These are phyloP conservation scores for Ptychodera flava DNA, from an alignment of 35 echinoderm and acorn worm species.

Conservation along the genomic window DNA sequence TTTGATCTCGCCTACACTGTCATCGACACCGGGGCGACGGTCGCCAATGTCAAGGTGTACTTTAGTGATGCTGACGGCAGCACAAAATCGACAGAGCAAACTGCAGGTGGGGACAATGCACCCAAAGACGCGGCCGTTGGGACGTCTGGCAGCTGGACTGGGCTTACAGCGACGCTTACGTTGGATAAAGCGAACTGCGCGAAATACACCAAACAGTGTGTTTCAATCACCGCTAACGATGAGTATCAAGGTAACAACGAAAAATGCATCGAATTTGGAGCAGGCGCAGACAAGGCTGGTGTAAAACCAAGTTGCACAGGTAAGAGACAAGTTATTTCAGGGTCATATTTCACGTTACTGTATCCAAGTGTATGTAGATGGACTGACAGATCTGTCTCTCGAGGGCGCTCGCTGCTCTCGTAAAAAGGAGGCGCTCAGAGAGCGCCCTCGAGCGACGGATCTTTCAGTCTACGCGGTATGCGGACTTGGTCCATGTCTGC, in stretches of 20 bases:
- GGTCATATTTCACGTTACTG: too few relatives aligned
- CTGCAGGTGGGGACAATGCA: too few relatives aligned
- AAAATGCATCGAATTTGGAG: not conserved
- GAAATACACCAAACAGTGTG: not conserved
- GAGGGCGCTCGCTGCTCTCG: too few relatives aligned
- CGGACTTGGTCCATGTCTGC: too few relatives aligned
- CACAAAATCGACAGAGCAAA: not conserved
- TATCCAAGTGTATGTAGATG: too few relatives aligned
- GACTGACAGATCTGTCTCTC: too few relatives aligned
- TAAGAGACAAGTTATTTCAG: too few relatives aligned
- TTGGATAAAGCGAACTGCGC: not conserved
- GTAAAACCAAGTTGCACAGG: not conserved
- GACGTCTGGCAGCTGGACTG: not conserved
- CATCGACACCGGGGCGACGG: not conserved
- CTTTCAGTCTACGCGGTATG: too few relatives aligned
- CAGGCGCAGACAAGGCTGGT: not conserved
- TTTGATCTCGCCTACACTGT: not conserved
- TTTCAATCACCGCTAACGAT: not conserved
- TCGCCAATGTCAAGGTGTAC: not conserved
- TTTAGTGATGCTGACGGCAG: not conserved
- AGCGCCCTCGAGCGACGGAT: too few relatives aligned
- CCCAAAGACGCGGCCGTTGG: not conserved
- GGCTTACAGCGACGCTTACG: not conserved
- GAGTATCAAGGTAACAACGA: not conserved
- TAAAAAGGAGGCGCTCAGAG: too few relatives aligned